Evolutionary conservation across 2,888 invertebrate species (phyloP).

Genomic region (Chrysomela aeneicollis): DNA sequence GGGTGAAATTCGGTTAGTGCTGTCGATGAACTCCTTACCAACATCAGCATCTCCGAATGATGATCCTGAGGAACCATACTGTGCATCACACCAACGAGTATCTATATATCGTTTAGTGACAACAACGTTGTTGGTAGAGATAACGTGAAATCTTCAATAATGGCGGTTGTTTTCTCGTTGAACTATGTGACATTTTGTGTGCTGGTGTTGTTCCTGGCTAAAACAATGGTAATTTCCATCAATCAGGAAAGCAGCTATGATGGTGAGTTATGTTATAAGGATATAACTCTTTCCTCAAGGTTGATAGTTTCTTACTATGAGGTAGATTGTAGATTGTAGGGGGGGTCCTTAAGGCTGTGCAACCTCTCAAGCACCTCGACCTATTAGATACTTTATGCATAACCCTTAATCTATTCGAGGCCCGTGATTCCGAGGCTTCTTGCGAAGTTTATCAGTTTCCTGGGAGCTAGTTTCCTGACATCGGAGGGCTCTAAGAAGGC

Average conservation of each 20-base stretch:
- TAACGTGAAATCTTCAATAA: conserved; percentile 5
- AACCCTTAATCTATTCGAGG: too few species aligned
- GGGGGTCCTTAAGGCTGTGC: too few species aligned
- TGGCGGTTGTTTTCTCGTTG: conserved; percentile 31
- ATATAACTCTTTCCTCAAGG: too few species aligned
- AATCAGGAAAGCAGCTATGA: neutral
- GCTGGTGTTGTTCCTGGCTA: conserved; percentile 27
- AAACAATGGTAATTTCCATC: conserved; percentile 6
- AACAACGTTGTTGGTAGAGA: neutral
- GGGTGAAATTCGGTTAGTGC: too few species aligned
- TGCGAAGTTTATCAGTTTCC: too few species aligned
- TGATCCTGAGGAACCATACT: neutral
- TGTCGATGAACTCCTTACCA: neutral
- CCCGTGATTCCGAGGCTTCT: too few species aligned
- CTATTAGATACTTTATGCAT: too few species aligned
- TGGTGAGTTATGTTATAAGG: conserved; percentile 11
- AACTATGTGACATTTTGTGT: conserved; percentile 34
- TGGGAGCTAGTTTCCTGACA: too few species aligned
- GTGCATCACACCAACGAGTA: neutral
- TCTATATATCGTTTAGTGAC: neutral
- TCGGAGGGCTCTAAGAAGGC: too few species aligned
- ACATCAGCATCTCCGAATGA: neutral
- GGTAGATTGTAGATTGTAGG: too few species aligned
- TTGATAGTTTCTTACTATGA: too few species aligned
- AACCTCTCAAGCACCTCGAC: too few species aligned